Conservation (phyloP, 2,797 vertebrate genomes). For the Chaenodraco wilsoni region DNA sequence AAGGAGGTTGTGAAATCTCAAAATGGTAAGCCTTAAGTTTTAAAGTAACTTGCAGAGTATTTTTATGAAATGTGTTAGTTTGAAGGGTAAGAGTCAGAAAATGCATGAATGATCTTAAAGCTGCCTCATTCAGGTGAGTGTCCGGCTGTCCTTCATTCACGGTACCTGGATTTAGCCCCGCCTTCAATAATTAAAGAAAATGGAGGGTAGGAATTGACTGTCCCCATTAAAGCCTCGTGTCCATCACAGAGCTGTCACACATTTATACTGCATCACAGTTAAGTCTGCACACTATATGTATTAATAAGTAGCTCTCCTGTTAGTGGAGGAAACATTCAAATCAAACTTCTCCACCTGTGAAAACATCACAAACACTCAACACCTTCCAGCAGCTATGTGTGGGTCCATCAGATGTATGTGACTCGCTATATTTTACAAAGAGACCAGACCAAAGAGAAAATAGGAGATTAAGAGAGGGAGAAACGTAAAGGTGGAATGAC, state of each 20-base stretch:
- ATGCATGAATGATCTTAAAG: slow-evolving; percentile 27
- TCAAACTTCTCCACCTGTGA: not conserved
- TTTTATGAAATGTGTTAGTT: not conserved
- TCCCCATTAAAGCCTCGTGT: slow-evolving; percentile 59
- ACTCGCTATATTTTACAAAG: slow-evolving; percentile 6
- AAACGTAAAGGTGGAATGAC: slow-evolving; percentile 58
- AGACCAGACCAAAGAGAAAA: slow-evolving; percentile 4
- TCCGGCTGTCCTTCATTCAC: slow-evolving; percentile 50
- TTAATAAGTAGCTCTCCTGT: slow-evolving; percentile 24
- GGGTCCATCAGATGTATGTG: slow-evolving; percentile 24
- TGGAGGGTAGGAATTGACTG: slow-evolving; percentile 49
- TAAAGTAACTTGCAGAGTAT: not conserved
- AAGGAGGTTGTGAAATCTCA: not conserved
- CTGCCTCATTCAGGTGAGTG: slow-evolving; percentile 29
- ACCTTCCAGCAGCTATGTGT: not conserved
- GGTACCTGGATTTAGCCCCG: slow-evolving; percentile 58
- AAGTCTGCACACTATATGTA: slow-evolving; percentile 14
- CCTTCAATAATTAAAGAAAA: slow-evolving; percentile 77
- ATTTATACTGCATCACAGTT: slow-evolving; percentile 4
- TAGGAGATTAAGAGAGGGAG: slow-evolving; percentile 21
- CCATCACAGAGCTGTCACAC: slow-evolving; percentile 50
- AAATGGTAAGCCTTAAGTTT: slow-evolving; percentile 2
- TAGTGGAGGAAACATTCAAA: not conserved
- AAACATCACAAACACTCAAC: not conserved
- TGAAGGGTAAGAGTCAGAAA: slow-evolving; percentile 14